A percentile compares a stretch with the other conserved stretches of the same genome.
These are phyloP conservation scores for Agrilus planipennis DNA, from an alignment of 1,140 invertebrate genomes.

Conservation along the genomic window DNA sequence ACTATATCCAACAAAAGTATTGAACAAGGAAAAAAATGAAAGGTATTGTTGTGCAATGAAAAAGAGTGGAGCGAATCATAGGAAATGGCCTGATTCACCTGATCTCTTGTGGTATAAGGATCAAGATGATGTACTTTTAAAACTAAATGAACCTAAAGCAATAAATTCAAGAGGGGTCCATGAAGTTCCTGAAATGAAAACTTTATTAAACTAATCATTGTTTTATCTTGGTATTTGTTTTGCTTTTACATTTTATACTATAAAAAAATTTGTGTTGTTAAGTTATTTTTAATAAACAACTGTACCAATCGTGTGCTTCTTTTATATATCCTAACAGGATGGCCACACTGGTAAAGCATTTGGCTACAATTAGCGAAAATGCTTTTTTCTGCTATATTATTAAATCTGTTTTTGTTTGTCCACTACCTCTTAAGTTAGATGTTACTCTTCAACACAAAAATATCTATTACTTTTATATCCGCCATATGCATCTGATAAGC, in stretches of 20 bases:
- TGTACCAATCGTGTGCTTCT: neutral
- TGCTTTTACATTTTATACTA: neutral
- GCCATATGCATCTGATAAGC: neutral
- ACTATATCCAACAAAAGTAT: neutral
- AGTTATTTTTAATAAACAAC: neutral
- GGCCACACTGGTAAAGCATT: neutral
- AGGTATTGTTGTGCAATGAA: neutral
- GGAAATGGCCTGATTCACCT: neutral
- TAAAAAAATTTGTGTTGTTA: neutral
- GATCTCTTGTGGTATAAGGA: conserved; percentile 1
- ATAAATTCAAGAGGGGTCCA: neutral
- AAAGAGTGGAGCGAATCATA: neutral
- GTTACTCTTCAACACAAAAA: neutral
- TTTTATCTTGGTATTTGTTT: neutral
- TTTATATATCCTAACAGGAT: neutral
- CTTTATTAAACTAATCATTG: neutral
- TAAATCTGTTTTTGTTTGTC: neutral
- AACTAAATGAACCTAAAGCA: neutral
- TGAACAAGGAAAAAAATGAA: neutral
- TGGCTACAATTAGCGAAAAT: neutral
- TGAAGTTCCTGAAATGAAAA: neutral
- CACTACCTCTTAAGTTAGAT: neutral
- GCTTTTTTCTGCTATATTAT: neutral
- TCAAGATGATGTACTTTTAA: neutral
- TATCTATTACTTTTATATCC: neutral